Conservation (phyloP, 2,888 invertebrate genomes). For the Xestoiulus laeticollis region DNA sequence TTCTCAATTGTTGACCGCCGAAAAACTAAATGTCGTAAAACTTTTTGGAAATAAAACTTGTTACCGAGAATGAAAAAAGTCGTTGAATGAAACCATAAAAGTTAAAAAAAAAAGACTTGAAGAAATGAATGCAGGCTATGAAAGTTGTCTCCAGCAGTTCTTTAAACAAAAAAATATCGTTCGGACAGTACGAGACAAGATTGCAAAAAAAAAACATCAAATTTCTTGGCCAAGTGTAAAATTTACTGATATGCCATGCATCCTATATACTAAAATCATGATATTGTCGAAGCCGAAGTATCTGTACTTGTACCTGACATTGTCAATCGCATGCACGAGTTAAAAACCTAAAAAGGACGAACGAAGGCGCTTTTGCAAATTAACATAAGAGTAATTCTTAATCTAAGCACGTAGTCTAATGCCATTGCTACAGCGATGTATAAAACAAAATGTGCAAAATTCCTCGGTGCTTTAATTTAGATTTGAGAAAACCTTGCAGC, state of each 20-base stretch:
- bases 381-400: not conserved
- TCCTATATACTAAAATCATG: too few relatives aligned
- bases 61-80: not conserved
- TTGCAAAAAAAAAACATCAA: not conserved
- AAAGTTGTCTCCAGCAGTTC: not conserved
- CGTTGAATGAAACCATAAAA: not conserved
- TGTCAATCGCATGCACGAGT: not conserved
- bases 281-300: not conserved
- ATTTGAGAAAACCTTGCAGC: not conserved
- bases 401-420: not conserved
- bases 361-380: not conserved
- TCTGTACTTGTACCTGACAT: not conserved
- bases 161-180: not conserved
- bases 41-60: slow-evolving; percentile 20
- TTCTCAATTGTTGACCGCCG: not conserved
- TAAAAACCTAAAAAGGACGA: not conserved
- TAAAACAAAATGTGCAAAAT: not conserved
- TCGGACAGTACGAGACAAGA: too few relatives aligned
- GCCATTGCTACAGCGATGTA: not conserved
- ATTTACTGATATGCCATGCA: not conserved
- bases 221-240: not conserved
- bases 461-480: not conserved
- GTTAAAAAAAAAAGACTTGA: not conserved
- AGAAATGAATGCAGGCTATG: not conserved
- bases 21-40: slow-evolving; percentile 18